Evolutionary conservation across 2,888 invertebrate genomes (phyloP), one percentile per base, ranked within the genome.

Genomic region (Heliothis peltigera): DNA sequence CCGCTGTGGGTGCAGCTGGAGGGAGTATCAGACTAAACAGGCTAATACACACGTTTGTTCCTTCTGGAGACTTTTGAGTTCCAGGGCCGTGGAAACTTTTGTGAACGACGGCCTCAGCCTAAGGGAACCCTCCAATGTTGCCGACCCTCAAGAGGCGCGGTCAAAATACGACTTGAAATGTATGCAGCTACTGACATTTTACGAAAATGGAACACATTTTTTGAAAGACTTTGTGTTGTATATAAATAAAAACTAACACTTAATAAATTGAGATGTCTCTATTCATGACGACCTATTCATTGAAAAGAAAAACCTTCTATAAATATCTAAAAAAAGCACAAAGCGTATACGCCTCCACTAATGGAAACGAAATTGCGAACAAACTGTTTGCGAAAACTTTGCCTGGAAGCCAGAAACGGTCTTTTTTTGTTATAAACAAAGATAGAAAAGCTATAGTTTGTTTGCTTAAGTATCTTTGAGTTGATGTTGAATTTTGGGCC

Each of bases 301-400:
- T 59, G 18, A 46, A 59, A 59, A 21, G 22, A 28, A 51, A 52
- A 44, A 35, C 44, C 44, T 35, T 59, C 35, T 46, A 59, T 59
- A 52, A 58, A 59, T 59, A 52, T 46, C 32, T 46, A 35, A 59
- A 43, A 47, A 54, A 51, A 28, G 48, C 54, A 54, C 21, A 43
- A 61, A 48, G 39, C 21, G 25, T 18, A 5, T 39, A 39, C 15
- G 39, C 28, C 12, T 47, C 39, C 49, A 22, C 47, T 64, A 69
- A 69, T 69, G 69, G 69, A 65, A 69, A 58, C 54, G 51, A 60
- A 65, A 69, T 69, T 69, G 61, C 54, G 61, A 58, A 22, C 65
- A 57, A 61, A 69, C 69, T 65, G 57, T 65, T 61, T 61, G 57
- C 65, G 58, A 17, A 46, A 69, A 69, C 57, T 69, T 69, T 42